Conservation (phyloP, 2,888 invertebrate species). For the Prosapia bicincta region DNA sequence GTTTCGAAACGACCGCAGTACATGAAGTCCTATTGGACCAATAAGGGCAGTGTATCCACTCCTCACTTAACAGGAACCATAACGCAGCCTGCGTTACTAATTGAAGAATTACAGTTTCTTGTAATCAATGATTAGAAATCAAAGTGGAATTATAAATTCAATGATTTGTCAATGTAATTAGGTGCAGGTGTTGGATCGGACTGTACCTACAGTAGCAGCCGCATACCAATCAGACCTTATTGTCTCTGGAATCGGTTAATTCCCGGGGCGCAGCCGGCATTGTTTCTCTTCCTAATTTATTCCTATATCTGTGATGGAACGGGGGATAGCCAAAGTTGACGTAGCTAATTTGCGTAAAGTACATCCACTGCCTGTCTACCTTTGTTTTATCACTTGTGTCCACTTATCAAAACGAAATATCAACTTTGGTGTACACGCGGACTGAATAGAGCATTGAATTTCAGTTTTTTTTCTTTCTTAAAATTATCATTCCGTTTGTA, state of each 20-base stretch:
- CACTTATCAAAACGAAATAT: slow-evolving; percentile 19
- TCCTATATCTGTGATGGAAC: slow-evolving; percentile 27
- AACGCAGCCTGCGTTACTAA: too few species aligned
- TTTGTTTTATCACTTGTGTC: slow-evolving; percentile 29
- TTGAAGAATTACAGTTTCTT: too few species aligned
- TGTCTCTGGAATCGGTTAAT: slow-evolving; percentile 11
- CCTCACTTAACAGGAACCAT: too few species aligned
- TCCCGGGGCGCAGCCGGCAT: slow-evolving; percentile 21
- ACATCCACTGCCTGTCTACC: slow-evolving; percentile 3
- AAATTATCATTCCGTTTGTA: slow-evolving; percentile 30
- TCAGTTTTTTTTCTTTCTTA: slow-evolving; percentile 17
- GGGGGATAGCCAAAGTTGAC: slow-evolving; percentile 24
- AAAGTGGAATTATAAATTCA: neutral
- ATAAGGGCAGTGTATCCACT: too few species aligned
- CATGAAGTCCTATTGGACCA: too few species aligned
- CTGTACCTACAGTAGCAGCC: neutral
- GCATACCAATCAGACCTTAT: neutral
- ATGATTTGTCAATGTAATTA: neutral
- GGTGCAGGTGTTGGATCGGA: neutral
- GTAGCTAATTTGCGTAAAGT: slow-evolving; percentile 29
- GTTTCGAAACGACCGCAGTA: too few species aligned
- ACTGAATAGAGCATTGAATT: slow-evolving; percentile 29
- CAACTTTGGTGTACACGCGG: slow-evolving; percentile 18
- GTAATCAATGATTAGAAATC: too few species aligned
- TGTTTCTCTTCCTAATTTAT: slow-evolving; percentile 26